Evolutionary conservation across 2,888 invertebrate species (phyloP).

Genomic region (Drosophila gaucha): DNA sequence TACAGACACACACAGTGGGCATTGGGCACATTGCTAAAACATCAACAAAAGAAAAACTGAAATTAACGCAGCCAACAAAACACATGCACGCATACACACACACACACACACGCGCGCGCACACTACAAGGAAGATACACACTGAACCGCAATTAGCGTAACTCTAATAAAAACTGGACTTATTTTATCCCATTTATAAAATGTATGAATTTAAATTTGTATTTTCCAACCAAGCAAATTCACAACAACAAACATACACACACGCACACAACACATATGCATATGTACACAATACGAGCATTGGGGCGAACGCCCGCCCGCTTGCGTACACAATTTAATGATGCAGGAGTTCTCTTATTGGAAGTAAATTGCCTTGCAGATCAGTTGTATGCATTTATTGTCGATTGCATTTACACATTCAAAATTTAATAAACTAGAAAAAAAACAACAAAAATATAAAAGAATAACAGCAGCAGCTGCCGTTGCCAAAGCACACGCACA

Average conservation of each 20-base stretch:
- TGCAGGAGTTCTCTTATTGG: slow-evolving; percentile 45
- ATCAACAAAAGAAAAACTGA: slow-evolving; percentile 62
- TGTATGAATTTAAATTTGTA: slow-evolving; percentile 23
- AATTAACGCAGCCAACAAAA: slow-evolving; percentile 24
- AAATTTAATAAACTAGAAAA: slow-evolving; percentile 43
- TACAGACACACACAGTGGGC: slow-evolving; percentile 25
- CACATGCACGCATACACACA: slow-evolving; percentile 13
- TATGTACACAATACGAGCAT: slow-evolving; percentile 35
- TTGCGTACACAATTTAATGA: slow-evolving; percentile 37
- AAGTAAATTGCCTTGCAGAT: slow-evolving; percentile 29
- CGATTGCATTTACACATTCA: slow-evolving; percentile 44
- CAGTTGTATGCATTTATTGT: slow-evolving; percentile 26
- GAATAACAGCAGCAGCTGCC: slow-evolving; percentile 49
- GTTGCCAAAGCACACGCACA: slow-evolving; percentile 57
- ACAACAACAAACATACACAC: slow-evolving; percentile 24
- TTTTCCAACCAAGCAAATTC: slow-evolving; percentile 32
- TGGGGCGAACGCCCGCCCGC: slow-evolving; percentile 60
- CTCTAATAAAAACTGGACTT: slow-evolving; percentile 14
- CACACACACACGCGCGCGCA: slow-evolving; percentile 1
- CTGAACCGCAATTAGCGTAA: slow-evolving; percentile 1
- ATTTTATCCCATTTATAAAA: slow-evolving; percentile 24
- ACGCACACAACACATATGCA: slow-evolving; percentile 7
- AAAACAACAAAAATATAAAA: slow-evolving; percentile 46
- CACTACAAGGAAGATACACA: slow-evolving; percentile 12
- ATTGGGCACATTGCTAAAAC: slow-evolving; percentile 53